Evolutionary conservation across 2,797 vertebrate genomes (phyloP), one percentile per base, ranked within the genome.

Genomic region (Vireo griseus): DNA sequence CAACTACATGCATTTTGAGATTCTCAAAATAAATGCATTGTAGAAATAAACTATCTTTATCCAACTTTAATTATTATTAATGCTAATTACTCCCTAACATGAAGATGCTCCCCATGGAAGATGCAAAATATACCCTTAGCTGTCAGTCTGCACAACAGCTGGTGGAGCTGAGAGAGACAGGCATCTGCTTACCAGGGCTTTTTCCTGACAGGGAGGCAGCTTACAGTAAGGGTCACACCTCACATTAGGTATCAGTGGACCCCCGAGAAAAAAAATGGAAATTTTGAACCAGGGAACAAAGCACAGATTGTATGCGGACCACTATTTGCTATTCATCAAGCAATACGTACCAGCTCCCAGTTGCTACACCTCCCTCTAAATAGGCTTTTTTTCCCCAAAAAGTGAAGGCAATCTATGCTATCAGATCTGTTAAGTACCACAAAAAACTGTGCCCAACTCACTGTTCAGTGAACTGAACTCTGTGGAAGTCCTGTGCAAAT

Each of bases 61-160:
- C n/a, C 52, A 28, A 58, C 25, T 44, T 69, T 86, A 86, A 93
- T 91, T 75, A 80, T 85, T 83, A 93, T 85, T 80, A 95, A 88
- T 50, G 74, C 45, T 66, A 91, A 90, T 91, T 94, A 66, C 68
- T 91, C 73, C 28, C 52, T 33, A 88, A 63, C 74, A 55, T 35
- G 59, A 91, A 95, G 67, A n/a, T 8, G 7, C 40, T 88, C 86
- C 83, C 86, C 65, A 28, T 1, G 18, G 72, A 94, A 88, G 65
- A 86, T 57, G 51, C 54, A 89, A 94, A 94, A 71, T 33, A 17
- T 3, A 74, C 81, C 80, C 74, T 63, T 54, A 83, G 67, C 74
- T 80, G 71, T 37, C 50, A 21, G 66, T 58, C 72, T 75, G 87
- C 3, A 2, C 65, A 88, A 73, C 93, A 95, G 94, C 96, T 92